phyloP scores from a whole-genome alignment of 2,888 invertebrate species.

The Brachynemurus nebulosus region DNA sequence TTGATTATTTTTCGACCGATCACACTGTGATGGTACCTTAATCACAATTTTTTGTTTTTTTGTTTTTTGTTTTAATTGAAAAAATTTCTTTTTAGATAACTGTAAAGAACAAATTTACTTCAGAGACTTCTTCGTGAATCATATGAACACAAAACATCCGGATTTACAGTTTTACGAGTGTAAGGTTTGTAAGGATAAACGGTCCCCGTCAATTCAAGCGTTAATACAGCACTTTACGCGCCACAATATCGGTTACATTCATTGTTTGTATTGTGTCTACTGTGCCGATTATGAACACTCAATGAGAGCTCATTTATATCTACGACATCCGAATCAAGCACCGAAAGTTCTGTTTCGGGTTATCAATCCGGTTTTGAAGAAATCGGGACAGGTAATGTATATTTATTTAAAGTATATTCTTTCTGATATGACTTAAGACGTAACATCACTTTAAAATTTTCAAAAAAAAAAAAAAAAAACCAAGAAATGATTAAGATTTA shows the following conservation, averaged over 20 bases:
- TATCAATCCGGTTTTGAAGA: conserved; percentile 12
- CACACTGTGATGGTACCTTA: no score
- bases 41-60: no score
- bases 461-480: no score
- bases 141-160: conserved; percentile 8
- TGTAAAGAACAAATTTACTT: conserved; percentile 11
- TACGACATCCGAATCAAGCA: conserved; percentile 29
- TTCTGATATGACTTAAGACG: no score
- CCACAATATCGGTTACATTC: conserved; percentile 32
- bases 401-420: no score
- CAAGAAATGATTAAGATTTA: no score
- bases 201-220: not conserved
- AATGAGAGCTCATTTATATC: conserved; percentile 35
- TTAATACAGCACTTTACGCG: conserved; percentile 28
- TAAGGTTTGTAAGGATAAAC: not conserved
- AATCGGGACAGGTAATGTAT: conserved; percentile 4
- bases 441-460: no score
- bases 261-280: conserved; percentile 36
- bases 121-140: conserved; percentile 12
- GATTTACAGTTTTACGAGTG: not conserved
- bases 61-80: no score
- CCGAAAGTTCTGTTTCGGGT: conserved; percentile 27
- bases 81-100: conserved; percentile 6
- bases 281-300: conserved; percentile 28
- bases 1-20: no score